Evolutionary conservation across 2,888 invertebrate species (phyloP), one percentile per base, ranked within the genome.

Genomic region (Philaethria dido): DNA sequence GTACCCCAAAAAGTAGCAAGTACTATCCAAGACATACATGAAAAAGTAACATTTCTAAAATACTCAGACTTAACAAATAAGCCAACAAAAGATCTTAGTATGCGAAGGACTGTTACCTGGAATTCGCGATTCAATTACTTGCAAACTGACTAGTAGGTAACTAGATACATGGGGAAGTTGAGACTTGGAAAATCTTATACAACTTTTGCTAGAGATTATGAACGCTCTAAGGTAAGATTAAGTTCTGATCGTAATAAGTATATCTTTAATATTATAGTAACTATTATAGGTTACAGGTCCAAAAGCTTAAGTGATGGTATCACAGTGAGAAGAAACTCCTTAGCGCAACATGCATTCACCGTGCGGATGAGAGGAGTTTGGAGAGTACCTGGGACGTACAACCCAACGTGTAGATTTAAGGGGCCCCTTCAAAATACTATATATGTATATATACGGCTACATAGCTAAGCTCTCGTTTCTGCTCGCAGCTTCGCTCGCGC

Each of bases 101-200:
- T 52, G 8, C 50, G 25, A 50, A 25, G n/a, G 50, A n/a, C 16
- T 52, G 50, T 50, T 29, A 29, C 25, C 16, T 13, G 2, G 29
- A 9, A 16, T 29, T n/a, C n/a, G n/a, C n/a, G n/a, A 16, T 52
- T 52, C 29, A 52, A 52, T 52, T 52, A 52, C 50, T 52, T 29
- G n/a, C n/a, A 52, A 52, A 52, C 48, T 50, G 48, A 50, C 29
- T 52, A 52, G 29, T 16, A 11, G 13, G 1, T 11, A 52, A 5
- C 16, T 22, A 25, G 14, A 3, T n/a, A 9, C 25, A 25, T 29
- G 5, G 50, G 14, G 11, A 9, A 29, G 50, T 16, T 16, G 16
- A 52, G 50, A 29, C 16, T 52, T 16, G 11, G 16, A 52, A 0
- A 29, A 29, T 29, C 29, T 52, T 16, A 29, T 16, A 52, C 14